Evolutionary conservation across 2,113 vertebrate species (phyloP), one percentile per base, ranked within the genome.

Genomic region (Bungarus multicinctus): DNA sequence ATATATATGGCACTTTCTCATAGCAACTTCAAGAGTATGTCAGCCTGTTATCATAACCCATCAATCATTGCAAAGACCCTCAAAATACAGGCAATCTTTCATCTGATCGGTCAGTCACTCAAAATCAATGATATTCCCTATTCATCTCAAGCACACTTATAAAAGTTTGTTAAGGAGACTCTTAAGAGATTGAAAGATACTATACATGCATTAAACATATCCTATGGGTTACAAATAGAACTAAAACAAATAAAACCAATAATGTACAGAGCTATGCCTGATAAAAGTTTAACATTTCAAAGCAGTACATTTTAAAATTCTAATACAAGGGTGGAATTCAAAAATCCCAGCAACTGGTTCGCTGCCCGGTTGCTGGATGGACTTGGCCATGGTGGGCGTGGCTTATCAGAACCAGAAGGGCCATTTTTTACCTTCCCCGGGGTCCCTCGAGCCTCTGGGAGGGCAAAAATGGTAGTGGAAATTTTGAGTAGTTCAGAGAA

Each of bases 111-210:
- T 43, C 90, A 92, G 22, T 22, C 89, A 93, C 69, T 93, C 94
- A 90, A 92, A 94, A 87, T n/a, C 22, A 94, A 50, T 93, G 10
- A 14, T 39, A 81, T 93, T 91, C 90, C 93, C 90, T 57, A 89
- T 85, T 93, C 87, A 91, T 34, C 87, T 50, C 85, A 89, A 89
- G 47, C 64, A 90, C 60, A n/a, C 50, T 9, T 74, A 54, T 30
- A 87, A 25, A 85, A 85, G 88, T 50, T 86, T 52, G 90, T n/a
- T 69, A 47, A 87, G 0, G 18, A 89, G 5, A 89, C 34, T 92
- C 91, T 45, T 45, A 10, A 16, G 88, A 91, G 43, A 0, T 45
- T 91, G 9, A 47, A 0, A 81, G 30, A 39, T 30, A 39, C 87
- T 91, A 88, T 9, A 91, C 93, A 91, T 4, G 3, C 0, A 90